Conservation (phyloP, 2,113 vertebrate genomes). For the Amblyopsis rosae region DNA sequence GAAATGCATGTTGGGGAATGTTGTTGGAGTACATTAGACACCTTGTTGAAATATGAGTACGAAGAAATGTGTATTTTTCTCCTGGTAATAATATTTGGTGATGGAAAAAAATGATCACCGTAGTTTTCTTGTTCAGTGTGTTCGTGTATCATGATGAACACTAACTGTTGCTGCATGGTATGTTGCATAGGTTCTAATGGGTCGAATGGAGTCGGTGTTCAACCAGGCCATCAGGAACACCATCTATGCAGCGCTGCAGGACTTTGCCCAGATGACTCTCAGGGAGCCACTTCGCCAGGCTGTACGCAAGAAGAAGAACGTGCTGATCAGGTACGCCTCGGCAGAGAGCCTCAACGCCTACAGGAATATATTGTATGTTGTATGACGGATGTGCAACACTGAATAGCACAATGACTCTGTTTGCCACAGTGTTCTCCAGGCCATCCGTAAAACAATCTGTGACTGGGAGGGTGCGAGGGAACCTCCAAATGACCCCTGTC, state of each 20-base stretch:
- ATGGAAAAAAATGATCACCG: background rate
- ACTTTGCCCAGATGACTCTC: constrained; percentile 95
- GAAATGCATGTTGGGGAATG: no score
- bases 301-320: constrained; percentile 97
- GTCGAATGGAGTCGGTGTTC: constrained; percentile 97
- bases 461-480: constrained; percentile 97
- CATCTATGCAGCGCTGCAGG: constrained; percentile 97
- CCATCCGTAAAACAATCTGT: constrained; percentile 97
- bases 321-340: constrained; percentile 87
- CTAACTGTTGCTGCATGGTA: background rate
- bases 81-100: background rate
- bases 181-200: constrained; percentile 86
- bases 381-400: background rate
- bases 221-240: constrained; percentile 99
- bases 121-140: background rate
- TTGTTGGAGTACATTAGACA: background rate
- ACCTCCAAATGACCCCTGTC: constrained; percentile 95
- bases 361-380: background rate
- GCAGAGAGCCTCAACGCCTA: background rate
- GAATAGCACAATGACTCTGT: background rate
- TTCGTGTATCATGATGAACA: background rate
- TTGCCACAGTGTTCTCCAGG: constrained; percentile 90
- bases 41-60: background rate
- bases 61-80: background rate
- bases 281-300: constrained; percentile 94